Evolutionary conservation across 2,888 invertebrate genomes (phyloP).

Genomic region (Anoncus sp.): DNA sequence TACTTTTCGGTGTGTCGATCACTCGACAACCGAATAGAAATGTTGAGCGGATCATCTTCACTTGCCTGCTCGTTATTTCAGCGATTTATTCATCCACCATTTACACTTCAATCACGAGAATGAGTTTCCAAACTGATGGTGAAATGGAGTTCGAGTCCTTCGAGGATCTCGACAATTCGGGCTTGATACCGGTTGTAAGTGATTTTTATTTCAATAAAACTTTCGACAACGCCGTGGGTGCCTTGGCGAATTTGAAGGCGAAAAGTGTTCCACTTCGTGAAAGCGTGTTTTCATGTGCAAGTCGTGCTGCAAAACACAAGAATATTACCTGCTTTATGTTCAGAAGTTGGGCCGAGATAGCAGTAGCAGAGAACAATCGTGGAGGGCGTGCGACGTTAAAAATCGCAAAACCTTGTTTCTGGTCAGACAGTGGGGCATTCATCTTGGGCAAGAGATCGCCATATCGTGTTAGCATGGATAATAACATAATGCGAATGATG

Average conservation of each 20-base stretch:
- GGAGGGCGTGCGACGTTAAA: too few relatives aligned
- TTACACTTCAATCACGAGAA: slow-evolving; percentile 57
- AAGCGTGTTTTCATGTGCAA: slow-evolving; percentile 23
- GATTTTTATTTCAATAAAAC: slow-evolving; percentile 27
- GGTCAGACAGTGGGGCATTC: too few relatives aligned
- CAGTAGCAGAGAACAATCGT: too few relatives aligned
- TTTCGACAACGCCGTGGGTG: slow-evolving; percentile 32
- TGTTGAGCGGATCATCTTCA: slow-evolving; percentile 59
- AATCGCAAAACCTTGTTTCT: too few relatives aligned
- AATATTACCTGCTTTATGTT: slow-evolving; percentile 54
- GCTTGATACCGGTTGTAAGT: slow-evolving; percentile 47
- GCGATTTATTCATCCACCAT: slow-evolving; percentile 57
- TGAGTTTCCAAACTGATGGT: slow-evolving; percentile 28
- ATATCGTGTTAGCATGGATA: slow-evolving; percentile 2
- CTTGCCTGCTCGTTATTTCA: slow-evolving; percentile 53
- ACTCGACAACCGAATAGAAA: slow-evolving; percentile 20
- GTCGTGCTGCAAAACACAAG: slow-evolving; percentile 19
- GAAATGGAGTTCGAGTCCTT: slow-evolving; percentile 47
- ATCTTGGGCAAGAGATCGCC: too few relatives aligned
- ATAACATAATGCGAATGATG: not conserved
- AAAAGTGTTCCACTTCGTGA: slow-evolving; percentile 19
- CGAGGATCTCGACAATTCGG: slow-evolving; percentile 58
- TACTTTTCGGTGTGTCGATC: slow-evolving; percentile 54
- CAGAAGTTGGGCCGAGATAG: slow-evolving; percentile 32
- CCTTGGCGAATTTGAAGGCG: slow-evolving; percentile 24